Evolutionary conservation across 2,888 invertebrate species (phyloP).

Genomic region (Meteorus colon): DNA sequence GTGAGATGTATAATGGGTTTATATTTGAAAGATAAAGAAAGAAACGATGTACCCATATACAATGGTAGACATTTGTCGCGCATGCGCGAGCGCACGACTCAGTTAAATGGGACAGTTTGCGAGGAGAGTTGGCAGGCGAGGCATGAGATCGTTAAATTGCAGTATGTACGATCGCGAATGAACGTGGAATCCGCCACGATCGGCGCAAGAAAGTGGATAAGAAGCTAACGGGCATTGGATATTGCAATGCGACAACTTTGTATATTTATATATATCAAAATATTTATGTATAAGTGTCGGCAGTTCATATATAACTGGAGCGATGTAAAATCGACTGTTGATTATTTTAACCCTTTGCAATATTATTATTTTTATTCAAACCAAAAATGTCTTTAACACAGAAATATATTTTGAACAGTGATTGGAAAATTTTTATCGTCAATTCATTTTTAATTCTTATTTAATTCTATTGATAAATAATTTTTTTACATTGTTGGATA

Average conservation of each 20-base stretch:
- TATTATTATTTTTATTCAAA: background rate
- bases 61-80: conserved; percentile 35
- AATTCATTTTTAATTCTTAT: too few relatives aligned
- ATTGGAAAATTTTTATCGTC: too few relatives aligned
- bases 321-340: conserved; percentile 53
- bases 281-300: background rate
- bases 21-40: conserved; percentile 6
- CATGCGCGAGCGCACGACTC: conserved; percentile 30
- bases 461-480: too few relatives aligned
- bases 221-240: conserved; percentile 45
- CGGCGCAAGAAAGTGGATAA: conserved; percentile 47
- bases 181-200: conserved; percentile 40
- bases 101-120: conserved; percentile 38
- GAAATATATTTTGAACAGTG: too few relatives aligned
- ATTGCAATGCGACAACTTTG: conserved; percentile 37
- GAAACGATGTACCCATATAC: conserved; percentile 16
- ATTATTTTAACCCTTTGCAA: conserved; percentile 38
- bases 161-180: conserved; percentile 37
- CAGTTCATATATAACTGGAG: conserved; percentile 50
- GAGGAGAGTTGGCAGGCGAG: conserved; percentile 13
- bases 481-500: too few relatives aligned
- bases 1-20: background rate
- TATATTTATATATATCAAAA: conserved; percentile 31
- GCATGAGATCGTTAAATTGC: conserved; percentile 40
- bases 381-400: too few relatives aligned